These are phyloP conservation scores for Labrus mixtus DNA, from an alignment of 2,113 vertebrate species.

Conservation along the genomic window DNA sequence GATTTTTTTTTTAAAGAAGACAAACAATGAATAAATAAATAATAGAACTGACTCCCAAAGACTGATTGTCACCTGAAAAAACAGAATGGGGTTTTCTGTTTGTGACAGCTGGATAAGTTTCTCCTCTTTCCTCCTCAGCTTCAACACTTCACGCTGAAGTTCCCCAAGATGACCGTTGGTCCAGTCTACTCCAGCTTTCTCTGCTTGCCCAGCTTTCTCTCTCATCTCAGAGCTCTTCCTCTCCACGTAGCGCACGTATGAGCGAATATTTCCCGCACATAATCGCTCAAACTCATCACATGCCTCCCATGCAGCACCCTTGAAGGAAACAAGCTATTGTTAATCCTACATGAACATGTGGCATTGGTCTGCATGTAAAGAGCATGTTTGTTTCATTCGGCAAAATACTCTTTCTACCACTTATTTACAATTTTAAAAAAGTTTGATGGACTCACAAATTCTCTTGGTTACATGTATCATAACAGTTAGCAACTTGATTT, in stretches of 20 bases:
- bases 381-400: too few relatives aligned
- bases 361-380: too few relatives aligned
- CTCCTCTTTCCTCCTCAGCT: slow-evolving; percentile 51
- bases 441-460: too few relatives aligned
- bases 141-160: slow-evolving; percentile 46
- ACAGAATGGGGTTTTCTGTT: slow-evolving; percentile 64
- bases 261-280: slow-evolving; percentile 7
- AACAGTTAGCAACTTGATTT: too few relatives aligned
- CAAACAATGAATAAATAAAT: too few relatives aligned
- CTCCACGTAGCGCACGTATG: slow-evolving; percentile 17
- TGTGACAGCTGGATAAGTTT: slow-evolving; percentile 54
- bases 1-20: too few relatives aligned
- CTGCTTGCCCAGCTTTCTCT: slow-evolving; percentile 44
- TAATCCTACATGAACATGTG: neutral
- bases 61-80: slow-evolving; percentile 67
- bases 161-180: neutral
- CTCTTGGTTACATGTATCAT: too few relatives aligned
- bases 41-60: too few relatives aligned
- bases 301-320: slow-evolving; percentile 50
- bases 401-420: too few relatives aligned
- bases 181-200: slow-evolving; percentile 57
- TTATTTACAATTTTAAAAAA: too few relatives aligned
- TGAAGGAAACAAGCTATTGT: slow-evolving; percentile 3
- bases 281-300: slow-evolving; percentile 50
- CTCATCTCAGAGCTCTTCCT: slow-evolving; percentile 48